A percentile compares a stretch with the other conserved stretches of the same genome.
These are phyloP conservation scores for Dicaeum eximium DNA, from an alignment of 2,113 vertebrate species.

Conservation along the genomic window DNA sequence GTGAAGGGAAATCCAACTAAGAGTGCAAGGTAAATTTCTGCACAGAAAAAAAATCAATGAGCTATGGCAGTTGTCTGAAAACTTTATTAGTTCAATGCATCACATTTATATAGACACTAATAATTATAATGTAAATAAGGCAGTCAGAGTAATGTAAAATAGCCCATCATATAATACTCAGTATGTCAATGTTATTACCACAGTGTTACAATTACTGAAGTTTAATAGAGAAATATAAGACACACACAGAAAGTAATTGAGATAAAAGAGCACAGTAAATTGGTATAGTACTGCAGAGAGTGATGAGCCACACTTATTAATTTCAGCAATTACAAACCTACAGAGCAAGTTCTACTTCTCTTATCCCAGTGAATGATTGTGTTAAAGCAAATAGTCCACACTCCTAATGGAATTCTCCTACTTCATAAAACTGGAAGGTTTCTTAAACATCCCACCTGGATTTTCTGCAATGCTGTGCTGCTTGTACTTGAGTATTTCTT, in stretches of 20 bases:
- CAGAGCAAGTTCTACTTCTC: conserved; percentile 5
- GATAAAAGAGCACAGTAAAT: conserved; percentile 45
- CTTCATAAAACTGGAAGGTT: background rate
- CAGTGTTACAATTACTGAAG: conserved; percentile 29
- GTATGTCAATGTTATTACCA: conserved; percentile 45
- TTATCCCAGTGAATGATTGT: background rate
- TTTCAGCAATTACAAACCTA: conserved; percentile 29
- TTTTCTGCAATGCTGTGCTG: background rate
- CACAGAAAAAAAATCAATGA: conserved; percentile 8
- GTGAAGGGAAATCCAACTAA: background rate
- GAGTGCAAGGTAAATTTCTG: background rate
- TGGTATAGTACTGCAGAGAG: background rate
- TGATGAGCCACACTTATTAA: conserved; percentile 6
- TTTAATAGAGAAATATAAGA: conserved; percentile 58
- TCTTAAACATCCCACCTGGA: background rate
- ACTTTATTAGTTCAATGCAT: conserved; percentile 52
- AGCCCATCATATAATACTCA: conserved; percentile 30
- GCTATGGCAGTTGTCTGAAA: conserved; percentile 24
- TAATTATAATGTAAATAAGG: conserved; percentile 50
- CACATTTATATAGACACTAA: conserved; percentile 36
- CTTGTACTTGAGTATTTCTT: background rate
- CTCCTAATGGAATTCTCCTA: background rate
- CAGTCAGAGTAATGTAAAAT: conserved; percentile 42
- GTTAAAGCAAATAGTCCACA: background rate
- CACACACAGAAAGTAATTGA: conserved; percentile 34